Conservation (phyloP, 2,113 vertebrate species). For the Leucoraja erinaceus region DNA sequence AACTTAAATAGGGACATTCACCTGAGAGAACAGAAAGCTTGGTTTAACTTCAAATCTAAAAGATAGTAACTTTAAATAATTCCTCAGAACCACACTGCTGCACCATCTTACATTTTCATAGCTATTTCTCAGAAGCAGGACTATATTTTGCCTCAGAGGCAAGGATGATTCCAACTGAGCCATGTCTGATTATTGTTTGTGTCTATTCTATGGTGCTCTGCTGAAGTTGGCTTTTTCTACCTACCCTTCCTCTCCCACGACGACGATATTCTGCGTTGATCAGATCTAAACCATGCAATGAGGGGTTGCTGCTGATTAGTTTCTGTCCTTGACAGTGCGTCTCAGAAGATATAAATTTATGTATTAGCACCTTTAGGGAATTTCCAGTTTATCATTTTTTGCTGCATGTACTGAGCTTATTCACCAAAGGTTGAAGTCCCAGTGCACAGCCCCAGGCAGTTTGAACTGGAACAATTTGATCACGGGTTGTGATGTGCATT, state of each 20-base stretch:
- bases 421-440: not conserved
- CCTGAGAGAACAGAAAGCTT: too few relatives aligned
- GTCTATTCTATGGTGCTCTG: not conserved
- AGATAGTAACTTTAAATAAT: too few relatives aligned
- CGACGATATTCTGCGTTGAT: not conserved
- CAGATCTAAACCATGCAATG: not conserved
- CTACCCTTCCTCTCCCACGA: too few relatives aligned
- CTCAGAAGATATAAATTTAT: not conserved
- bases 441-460: not conserved
- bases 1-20: too few relatives aligned
- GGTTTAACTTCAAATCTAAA: too few relatives aligned
- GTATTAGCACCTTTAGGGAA: not conserved
- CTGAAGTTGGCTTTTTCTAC: not conserved
- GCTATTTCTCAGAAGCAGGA: too few relatives aligned
- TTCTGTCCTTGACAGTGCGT: not conserved
- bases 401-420: not conserved
- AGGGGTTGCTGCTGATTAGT: not conserved
- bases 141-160: too few relatives aligned
- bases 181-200: too few relatives aligned
- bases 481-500: not conserved
- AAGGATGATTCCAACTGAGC: too few relatives aligned
- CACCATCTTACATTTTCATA: too few relatives aligned
- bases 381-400: slow-evolving; percentile 17
- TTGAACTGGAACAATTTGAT: slow-evolving; percentile 12
- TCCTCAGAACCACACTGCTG: too few relatives aligned